Percentiles rank a stretch among this genome's conserved stretches.
Conservation (phyloP, 2,888 invertebrate genomes). For the Phoenoteleia sp. region DNA sequence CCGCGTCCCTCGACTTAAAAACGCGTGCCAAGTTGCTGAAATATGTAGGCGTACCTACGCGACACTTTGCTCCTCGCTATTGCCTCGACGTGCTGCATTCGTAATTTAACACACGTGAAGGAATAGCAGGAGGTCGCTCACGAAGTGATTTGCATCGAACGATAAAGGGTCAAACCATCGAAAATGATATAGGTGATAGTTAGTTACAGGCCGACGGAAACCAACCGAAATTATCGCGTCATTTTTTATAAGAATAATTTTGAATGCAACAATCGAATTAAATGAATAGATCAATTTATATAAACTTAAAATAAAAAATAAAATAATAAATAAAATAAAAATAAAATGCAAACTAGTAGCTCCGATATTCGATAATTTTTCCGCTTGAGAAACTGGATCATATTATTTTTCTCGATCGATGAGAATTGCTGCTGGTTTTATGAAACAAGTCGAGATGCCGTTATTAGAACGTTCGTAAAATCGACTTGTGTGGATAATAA, state of each 20-base stretch:
- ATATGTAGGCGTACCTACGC: constrained; percentile 65
- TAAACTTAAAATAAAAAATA: too few relatives aligned
- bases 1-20: constrained; percentile 21
- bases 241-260: constrained; percentile 15
- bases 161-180: constrained; percentile 81
- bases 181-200: constrained; percentile 81
- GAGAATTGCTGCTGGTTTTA: constrained; percentile 42
- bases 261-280: too few relatives aligned
- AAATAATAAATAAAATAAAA: too few relatives aligned
- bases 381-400: constrained; percentile 39
- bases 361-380: constrained; percentile 15
- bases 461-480: constrained; percentile 52
- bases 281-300: constrained; percentile 18
- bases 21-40: constrained; percentile 44
- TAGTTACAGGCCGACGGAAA: constrained; percentile 22
- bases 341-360: constrained; percentile 17
- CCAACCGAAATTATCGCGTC: constrained; percentile 76
- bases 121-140: constrained; percentile 76
- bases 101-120: constrained; percentile 60
- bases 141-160: constrained; percentile 80
- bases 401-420: constrained; percentile 20
- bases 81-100: constrained; percentile 20
- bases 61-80: constrained; percentile 21
- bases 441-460: constrained; percentile 51
- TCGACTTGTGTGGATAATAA: constrained; percentile 39